A percentile compares a stretch with the other conserved stretches of the same genome.
phyloP scores from a whole-genome alignment of 1,140 invertebrate genomes.

The Bombus balteatus region DNA sequence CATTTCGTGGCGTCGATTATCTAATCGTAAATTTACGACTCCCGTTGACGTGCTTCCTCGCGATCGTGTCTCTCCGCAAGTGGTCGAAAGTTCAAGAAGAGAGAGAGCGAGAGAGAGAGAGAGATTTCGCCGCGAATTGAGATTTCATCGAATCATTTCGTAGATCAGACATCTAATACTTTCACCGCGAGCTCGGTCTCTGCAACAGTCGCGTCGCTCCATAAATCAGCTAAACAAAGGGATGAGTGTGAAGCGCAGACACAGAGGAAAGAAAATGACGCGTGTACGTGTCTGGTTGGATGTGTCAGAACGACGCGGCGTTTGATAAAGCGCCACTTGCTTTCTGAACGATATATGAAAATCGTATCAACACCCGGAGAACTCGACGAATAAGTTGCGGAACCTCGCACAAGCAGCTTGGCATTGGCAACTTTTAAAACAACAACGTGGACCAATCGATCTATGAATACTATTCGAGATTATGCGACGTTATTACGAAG shows the following conservation, averaged over 20 bases:
- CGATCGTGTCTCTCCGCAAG: no score
- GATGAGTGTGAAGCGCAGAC: constrained; percentile 13
- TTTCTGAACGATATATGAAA: constrained; percentile 25
- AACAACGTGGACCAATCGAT: no score
- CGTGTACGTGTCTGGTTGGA: not conserved
- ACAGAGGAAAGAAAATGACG: not conserved
- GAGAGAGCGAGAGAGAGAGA: not conserved
- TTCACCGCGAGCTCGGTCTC: constrained; percentile 8
- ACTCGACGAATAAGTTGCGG: no score
- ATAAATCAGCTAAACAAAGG: constrained; percentile 46
- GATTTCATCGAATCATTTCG: constrained; percentile 27
- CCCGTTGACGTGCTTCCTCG: no score
- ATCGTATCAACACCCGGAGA: not conserved
- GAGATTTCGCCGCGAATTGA: not conserved
- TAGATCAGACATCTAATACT: constrained; percentile 11
- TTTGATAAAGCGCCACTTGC: constrained; percentile 37
- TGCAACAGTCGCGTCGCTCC: constrained; percentile 4
- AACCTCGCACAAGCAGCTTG: not conserved
- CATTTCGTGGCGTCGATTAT: no score
- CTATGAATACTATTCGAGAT: no score
- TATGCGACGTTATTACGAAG: no score
- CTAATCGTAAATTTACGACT: no score
- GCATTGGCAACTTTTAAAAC: no score
- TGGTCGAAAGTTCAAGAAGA: not conserved
- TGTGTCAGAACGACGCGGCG: not conserved